Conservation (phyloP, 2,113 vertebrate genomes). For the Albula glossodonta region DNA sequence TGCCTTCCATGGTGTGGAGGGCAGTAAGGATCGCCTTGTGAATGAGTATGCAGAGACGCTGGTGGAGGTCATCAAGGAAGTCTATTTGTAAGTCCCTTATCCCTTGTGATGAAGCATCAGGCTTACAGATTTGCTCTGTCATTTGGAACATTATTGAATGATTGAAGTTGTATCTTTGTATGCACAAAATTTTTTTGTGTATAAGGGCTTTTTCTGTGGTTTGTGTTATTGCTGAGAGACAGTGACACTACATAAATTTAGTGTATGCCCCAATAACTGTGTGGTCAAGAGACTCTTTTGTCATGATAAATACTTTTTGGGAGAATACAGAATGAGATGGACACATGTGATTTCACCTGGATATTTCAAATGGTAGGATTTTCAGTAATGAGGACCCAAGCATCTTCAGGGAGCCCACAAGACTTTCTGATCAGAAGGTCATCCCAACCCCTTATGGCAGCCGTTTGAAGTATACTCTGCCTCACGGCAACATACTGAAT, state of each 20-base stretch:
- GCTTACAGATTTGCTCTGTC: background rate
- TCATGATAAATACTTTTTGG: background rate
- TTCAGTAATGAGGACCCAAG: slow-evolving; percentile 46
- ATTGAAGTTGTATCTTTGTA: background rate
- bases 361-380: slow-evolving; percentile 43
- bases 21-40: slow-evolving; percentile 35
- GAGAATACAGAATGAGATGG: background rate
- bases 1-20: slow-evolving; percentile 44
- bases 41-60: slow-evolving; percentile 52
- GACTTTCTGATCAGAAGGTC: slow-evolving; percentile 41
- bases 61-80: slow-evolving; percentile 48
- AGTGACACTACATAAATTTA: background rate
- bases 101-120: background rate
- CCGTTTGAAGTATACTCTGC: slow-evolving; percentile 58
- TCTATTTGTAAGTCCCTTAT: slow-evolving; percentile 49
- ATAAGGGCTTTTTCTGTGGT: too few species aligned
- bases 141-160: background rate
- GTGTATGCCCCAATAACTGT: background rate
- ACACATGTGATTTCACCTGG: background rate
- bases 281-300: background rate
- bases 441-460: slow-evolving; percentile 59
- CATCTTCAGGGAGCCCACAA: slow-evolving; percentile 35
- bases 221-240: too few species aligned
- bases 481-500: slow-evolving; percentile 54
- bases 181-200: too few species aligned